Conservation (phyloP, 2,888 invertebrate genomes). For the Globia sparganii region DNA sequence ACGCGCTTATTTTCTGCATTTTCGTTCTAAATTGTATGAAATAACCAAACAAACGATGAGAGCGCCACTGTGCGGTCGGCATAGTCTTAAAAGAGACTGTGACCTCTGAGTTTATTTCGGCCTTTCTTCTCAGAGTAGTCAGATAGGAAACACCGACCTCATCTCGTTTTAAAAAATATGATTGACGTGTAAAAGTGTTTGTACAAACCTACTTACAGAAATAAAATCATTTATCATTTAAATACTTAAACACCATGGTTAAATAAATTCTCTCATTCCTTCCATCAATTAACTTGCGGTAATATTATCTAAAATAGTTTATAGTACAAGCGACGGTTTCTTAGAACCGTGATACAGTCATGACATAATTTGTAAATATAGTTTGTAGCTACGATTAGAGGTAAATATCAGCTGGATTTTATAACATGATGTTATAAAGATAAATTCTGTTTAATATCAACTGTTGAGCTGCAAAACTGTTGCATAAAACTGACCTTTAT, state of each 20-base stretch:
- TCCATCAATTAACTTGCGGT: conserved; percentile 1
- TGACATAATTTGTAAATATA: conserved; percentile 53
- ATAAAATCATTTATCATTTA: too few species aligned
- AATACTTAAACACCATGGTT: background rate
- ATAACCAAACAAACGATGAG: too few species aligned
- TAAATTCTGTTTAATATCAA: background rate
- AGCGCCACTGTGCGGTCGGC: too few species aligned
- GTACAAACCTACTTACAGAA: too few species aligned
- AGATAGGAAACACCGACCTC: too few species aligned
- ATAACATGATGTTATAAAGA: background rate
- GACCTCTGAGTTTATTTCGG: too few species aligned
- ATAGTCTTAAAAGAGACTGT: too few species aligned
- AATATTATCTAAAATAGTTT: conserved; percentile 30
- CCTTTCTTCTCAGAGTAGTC: too few species aligned
- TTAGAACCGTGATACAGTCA: conserved; percentile 34
- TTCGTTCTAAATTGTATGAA: too few species aligned
- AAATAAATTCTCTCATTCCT: background rate
- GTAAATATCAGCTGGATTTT: background rate
- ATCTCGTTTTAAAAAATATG: too few species aligned
- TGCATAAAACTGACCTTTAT: background rate
- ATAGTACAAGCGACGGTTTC: conserved; percentile 12
- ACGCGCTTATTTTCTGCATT: too few species aligned
- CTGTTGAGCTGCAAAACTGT: background rate
- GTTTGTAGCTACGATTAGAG: background rate
- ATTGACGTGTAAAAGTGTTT: too few species aligned